Base-by-base conservation (phyloP, 2,888 invertebrate species). In the Sphecodes monilicornis region DNA sequence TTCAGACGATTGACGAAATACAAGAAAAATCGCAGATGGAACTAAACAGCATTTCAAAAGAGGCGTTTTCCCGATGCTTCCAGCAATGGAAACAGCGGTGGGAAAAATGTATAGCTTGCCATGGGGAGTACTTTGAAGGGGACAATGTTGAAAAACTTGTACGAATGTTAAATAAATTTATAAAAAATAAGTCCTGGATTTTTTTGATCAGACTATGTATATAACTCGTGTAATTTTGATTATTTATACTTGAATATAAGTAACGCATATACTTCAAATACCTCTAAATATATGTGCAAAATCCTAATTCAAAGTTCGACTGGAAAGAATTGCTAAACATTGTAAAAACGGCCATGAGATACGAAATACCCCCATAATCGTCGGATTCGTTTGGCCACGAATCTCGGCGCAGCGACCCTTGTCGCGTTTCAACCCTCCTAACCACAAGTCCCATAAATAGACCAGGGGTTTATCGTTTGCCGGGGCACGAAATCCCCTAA, bases 401-500 rank as follows among this genome's bases (percentile, higher is more conserved):
- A 68, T 76, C 39, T 50, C 39, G 36, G 18, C 5, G 6, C 43
- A 22, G 16, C 73, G 6, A 4, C 54, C 54, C 70, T 29, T 29
- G 60, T 60, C 57, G 18, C 22, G 3, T 18, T 78, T 72, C 36
- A 70, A 80, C 78, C 69, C 79, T 75, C 80, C 76, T 54, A 46
- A 71, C 54, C 54, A 46, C 72, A 50, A 4, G 74, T 66, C 76
- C 80, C 39, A 74, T 78, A 89, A 89, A 89, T 82, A 88, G 80
- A 60, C 36, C 29, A n/a, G 68, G 81, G 86, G 83, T 86, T 88
- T 86, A 89, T 87, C 86, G 89, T 88, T 84, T 39, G 71, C 84
- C 72, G 68, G 78, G 84, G 78, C 80, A 82, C 71, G 80, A 76
- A 74, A 87, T 91, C 88, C 90, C 91, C 89, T 73, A 88, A 88